Evolutionary conservation across 2,797 vertebrate genomes (phyloP), one percentile per base, ranked within the genome.

Genomic region (Epinephelus awoara): DNA sequence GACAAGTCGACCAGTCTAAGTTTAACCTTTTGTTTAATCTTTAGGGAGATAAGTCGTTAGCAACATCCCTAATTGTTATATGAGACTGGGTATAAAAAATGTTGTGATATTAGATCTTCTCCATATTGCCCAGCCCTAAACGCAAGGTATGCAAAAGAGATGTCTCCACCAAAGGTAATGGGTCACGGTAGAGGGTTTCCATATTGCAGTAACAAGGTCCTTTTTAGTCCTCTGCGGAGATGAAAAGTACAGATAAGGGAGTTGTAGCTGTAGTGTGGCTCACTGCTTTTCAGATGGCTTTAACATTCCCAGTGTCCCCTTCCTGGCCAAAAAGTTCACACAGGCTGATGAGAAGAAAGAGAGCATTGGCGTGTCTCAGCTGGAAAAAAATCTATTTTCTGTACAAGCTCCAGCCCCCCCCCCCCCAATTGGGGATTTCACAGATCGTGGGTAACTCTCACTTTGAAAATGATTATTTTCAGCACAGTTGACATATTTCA

Each of bases 391-490:
- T 57, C 4, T 4, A 64, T 85, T 75, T 67, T 70, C 14, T 69
- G n/a, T 72, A 51, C 18, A 57, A 71, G 46, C 14, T 67, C 46
- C 58, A 71, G 46, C 14, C 64, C 46, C 58, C 62, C 63, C 14
- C 13, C 27, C 13, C 42, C 21, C 42, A 55, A 57, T 49, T 78
- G 55, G 67, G 72, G 38, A 59, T 79, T 84, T 74, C 25, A 27
- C 52, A 75, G 38, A 72, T 72, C n/a, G 50, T 47, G 25, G 67
- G 38, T 50, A 64, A 64, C 65, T 63, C 68, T 69, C 42, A 27
- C 27, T 86, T 72, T 75, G 46, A 88, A 85, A 86, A 72, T 68
- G n/a, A 79, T 82, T 52, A 21, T 76, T 83, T 89, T 83, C 51
- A 52, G 46, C 47, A 77, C 38, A 11, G 27, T 65, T 59, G 72